Base-by-base conservation (phyloP, 2,888 invertebrate species). In the Malacosoma neustria region DNA sequence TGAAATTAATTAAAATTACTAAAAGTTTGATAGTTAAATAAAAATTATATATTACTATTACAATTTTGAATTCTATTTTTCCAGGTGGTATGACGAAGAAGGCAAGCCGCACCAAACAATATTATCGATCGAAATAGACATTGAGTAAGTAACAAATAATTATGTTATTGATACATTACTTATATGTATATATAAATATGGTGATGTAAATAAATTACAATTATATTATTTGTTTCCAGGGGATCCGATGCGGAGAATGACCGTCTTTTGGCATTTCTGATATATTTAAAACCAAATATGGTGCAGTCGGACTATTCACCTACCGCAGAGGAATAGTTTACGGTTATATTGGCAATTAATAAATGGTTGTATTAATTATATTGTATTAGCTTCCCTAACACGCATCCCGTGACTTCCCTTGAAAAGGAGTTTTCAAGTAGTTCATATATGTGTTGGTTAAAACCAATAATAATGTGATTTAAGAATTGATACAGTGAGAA, bases 61-160 rank as follows among this genome's bases (percentile, higher is more conserved):
- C n/a, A n/a, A n/a, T n/a, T n/a, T n/a, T n/a, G n/a, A n/a, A n/a
- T n/a, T n/a, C 4, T 49, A 41, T 30, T 14, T 11, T 64, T 67
- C 3, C 66, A 84, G 82, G 43, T 84, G 82, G 82, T 63, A 76
- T 34, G 81, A 84, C 35, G 80, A 80, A 46, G 77, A 81, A 54
- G 73, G 79, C 1, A 80, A 77, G 33, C 73, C 79, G 1, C 77
- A 81, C 33, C 65, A 72, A 30, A 72, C 75, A 3, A 66, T 72
- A n/a, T 41, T 82, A 40, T 80, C 75, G 13, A 60, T 82, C 29
- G 82, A 82, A 52, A 77, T 84, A 4, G 79, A 81, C 38, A 54
- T 73, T 3, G 76, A 72, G 82, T 82, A 54, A 73, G 80, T 69
- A 45, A 32, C 35, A n/a, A n/a, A n/a, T 12, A 7, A n/a, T 33